Percentiles rank a stretch among this genome's conserved stretches.
These are phyloP conservation scores for Thera britannica DNA, from an alignment of 2,888 invertebrate genomes.

Conservation along the genomic window DNA sequence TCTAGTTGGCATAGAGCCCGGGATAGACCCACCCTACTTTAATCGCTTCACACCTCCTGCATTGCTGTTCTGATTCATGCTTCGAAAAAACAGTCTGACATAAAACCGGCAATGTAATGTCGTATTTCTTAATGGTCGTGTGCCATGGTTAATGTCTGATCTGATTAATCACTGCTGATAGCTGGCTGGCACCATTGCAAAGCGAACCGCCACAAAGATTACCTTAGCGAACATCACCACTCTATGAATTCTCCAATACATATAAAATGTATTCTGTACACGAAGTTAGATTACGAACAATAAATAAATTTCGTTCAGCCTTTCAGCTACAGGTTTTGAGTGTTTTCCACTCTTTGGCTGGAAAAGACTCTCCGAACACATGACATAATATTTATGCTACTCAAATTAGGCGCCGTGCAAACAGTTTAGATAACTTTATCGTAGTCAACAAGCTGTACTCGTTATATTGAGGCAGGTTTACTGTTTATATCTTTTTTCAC, in stretches of 20 bases:
- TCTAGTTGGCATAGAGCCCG: slow-evolving; percentile 77
- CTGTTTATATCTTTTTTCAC: background rate
- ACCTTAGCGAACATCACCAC: slow-evolving; percentile 16
- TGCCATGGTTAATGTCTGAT: slow-evolving; percentile 48
- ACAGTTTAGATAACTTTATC: slow-evolving; percentile 8
- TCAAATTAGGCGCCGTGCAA: slow-evolving; percentile 2
- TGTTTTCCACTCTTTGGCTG: background rate
- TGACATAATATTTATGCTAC: background rate
- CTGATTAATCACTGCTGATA: slow-evolving; percentile 33
- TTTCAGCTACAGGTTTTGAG: no score
- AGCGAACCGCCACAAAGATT: slow-evolving; percentile 6
- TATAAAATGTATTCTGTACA: background rate
- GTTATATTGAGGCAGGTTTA: slow-evolving; percentile 11
- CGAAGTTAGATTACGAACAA: background rate
- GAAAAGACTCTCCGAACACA: background rate
- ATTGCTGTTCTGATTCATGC: slow-evolving; percentile 66
- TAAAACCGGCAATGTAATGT: slow-evolving; percentile 64
- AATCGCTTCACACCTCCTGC: slow-evolving; percentile 64
- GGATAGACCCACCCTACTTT: slow-evolving; percentile 64
- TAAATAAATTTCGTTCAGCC: background rate
- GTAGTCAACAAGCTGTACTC: slow-evolving; percentile 9
- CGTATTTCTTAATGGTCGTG: slow-evolving; percentile 42
- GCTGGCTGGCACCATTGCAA: slow-evolving; percentile 14
- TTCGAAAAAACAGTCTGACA: slow-evolving; percentile 60
- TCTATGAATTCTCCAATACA: background rate